Evolutionary conservation across 1,140 invertebrate species (phyloP).

Genomic region (Trichogramma pretiosum): DNA sequence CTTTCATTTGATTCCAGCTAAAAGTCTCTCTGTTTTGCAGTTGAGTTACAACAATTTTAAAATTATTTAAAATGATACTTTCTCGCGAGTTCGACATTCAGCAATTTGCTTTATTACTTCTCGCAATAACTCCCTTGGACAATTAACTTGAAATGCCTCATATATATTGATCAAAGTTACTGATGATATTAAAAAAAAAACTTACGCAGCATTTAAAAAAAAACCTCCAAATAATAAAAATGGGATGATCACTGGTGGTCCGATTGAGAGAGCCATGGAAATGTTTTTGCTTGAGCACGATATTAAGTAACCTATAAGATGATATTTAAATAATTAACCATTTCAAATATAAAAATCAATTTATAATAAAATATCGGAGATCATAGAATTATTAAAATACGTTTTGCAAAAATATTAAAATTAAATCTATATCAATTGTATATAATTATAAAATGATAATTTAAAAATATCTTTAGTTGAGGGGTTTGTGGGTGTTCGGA

Average conservation of each 20-base stretch:
- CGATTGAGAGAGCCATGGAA: constrained; percentile 78
- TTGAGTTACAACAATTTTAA: constrained; percentile 1
- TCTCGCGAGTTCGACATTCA: not conserved
- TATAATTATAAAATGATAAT: too few relatives aligned
- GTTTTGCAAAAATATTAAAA: too few relatives aligned
- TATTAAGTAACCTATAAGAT: constrained; percentile 74
- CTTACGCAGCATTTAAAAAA: constrained; percentile 83
- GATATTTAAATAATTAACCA: too few relatives aligned
- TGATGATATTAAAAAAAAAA: too few relatives aligned
- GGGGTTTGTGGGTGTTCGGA: too few relatives aligned
- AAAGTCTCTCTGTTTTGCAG: too few relatives aligned
- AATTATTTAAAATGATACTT: not conserved
- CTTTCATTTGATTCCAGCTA: too few relatives aligned
- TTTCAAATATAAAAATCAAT: not conserved
- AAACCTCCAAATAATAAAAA: constrained; percentile 93
- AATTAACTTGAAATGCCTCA: constrained; percentile 8
- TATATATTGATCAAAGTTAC: constrained; percentile 9
- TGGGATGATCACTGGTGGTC: constrained; percentile 84
- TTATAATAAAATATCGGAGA: too few relatives aligned
- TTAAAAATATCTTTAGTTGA: too few relatives aligned
- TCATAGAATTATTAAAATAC: not conserved
- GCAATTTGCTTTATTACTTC: not conserved
- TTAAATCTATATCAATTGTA: too few relatives aligned
- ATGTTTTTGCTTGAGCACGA: constrained; percentile 74
- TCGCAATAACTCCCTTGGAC: constrained; percentile 3